Conservation (phyloP, 2,113 vertebrate species). For the Hydropotes inermis region DNA sequence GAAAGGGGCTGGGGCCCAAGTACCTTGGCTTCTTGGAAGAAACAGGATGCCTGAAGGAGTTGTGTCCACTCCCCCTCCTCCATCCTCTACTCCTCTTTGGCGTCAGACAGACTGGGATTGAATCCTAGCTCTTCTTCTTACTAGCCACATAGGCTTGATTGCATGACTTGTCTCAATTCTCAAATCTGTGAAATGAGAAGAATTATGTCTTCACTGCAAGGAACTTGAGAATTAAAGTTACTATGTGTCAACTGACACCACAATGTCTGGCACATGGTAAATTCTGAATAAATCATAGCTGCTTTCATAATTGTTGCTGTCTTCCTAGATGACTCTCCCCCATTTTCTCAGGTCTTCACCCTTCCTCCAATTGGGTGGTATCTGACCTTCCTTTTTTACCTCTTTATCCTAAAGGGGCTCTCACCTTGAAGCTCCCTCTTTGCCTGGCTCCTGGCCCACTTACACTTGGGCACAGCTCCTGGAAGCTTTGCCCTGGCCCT, state of each 20-base stretch:
- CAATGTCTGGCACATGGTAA: neutral
- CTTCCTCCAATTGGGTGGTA: neutral
- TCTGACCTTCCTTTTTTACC: neutral
- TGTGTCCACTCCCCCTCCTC: neutral
- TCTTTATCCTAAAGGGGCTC: neutral
- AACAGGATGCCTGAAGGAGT: neutral
- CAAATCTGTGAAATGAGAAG: neutral
- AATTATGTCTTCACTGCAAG: neutral
- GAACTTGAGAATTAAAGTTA: neutral
- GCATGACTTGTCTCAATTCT: neutral
- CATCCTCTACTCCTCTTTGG: neutral
- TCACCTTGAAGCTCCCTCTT: neutral
- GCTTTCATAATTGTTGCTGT: no score
- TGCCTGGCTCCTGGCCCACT: neutral
- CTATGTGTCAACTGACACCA: accelerated
- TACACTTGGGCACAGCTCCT: neutral
- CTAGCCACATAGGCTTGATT: neutral
- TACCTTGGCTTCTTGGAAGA: neutral
- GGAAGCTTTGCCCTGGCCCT: neutral
- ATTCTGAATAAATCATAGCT: no score
- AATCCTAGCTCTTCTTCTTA: neutral
- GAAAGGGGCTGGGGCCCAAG: neutral
- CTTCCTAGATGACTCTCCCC: neutral
- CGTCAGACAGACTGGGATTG: neutral
- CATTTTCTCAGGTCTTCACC: neutral